Evolutionary conservation across 2,113 vertebrate species (phyloP), one percentile per base, ranked within the genome.

Genomic region (Cairina moschata): DNA sequence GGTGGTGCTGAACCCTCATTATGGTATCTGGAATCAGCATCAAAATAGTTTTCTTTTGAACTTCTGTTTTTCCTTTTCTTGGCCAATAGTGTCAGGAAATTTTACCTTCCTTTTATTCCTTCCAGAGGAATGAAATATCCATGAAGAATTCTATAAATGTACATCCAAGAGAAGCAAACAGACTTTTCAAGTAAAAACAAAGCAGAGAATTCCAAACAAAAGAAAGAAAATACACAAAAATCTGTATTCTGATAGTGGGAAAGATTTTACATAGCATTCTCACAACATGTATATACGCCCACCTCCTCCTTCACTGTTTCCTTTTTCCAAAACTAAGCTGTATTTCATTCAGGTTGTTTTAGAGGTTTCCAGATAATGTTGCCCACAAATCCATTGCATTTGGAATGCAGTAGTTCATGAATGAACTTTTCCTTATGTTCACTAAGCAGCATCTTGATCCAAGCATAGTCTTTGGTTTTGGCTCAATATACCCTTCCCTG

Each of bases 341-440:
- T 87, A 71, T 92, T 97, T 92, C 86, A 87, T 91, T 92, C 74
- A 91, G 31, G 8, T 36, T 68, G 34, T 60, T 95, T 93, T 69
- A 32, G 93, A 95, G 77, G 56, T 71, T 93, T 94, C 67, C 54
- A 94, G 62, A 90, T 85, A 90, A 58, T 17, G 8, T 48, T 88
- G 67, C 29, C 42, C 84, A 95, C 90, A 96, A 91, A 94, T 91
- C 62, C 65, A 26, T 87, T 91, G 73, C 59, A 78, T 90, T 91
- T 83, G 66, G 55, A 94, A 91, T 88, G 60, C 31, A 90, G 91
- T 44, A 48, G 62, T 83, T 94, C 1, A 0, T 63, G 75, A 93
- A 87, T 86, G 95, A 95, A 76, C 75, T 96, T 96, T 95, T 79
- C 17, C 1, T 81, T 95, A 73, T 13, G 3, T 97, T 91, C 83